A percentile compares a stretch with the other conserved stretches of the same genome.
Conservation (phyloP, 2,113 vertebrate genomes). For the Turnix velox region DNA sequence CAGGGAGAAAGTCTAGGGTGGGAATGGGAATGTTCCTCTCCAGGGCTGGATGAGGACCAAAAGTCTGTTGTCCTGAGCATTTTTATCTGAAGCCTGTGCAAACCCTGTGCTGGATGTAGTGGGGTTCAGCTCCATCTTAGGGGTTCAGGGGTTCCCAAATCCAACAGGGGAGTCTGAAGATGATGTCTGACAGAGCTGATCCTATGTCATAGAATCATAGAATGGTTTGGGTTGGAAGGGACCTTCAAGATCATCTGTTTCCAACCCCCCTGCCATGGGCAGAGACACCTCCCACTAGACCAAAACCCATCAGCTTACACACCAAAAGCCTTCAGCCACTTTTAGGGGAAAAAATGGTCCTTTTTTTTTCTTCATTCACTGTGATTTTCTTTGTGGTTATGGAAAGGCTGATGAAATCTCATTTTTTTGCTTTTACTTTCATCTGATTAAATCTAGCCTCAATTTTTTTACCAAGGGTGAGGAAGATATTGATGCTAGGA, state of each 20-base stretch:
- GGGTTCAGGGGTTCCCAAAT: neutral
- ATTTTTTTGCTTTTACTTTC: too few species aligned
- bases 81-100: neutral
- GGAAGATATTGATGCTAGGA: neutral
- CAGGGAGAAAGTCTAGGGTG: neutral
- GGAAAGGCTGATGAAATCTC: neutral
- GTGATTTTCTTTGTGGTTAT: neutral
- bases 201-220: neutral
- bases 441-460: neutral
- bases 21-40: too few species aligned
- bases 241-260: too few species aligned
- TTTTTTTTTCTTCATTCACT: neutral
- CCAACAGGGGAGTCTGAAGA: neutral
- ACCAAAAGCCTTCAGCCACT: neutral
- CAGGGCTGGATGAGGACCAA: neutral
- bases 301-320: too few species aligned
- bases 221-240: too few species aligned
- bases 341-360: neutral
- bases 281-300: too few species aligned
- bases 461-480: neutral
- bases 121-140: neutral
- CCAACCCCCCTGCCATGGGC: too few species aligned
- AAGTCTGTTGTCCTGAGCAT: neutral
- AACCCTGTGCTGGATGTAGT: neutral
- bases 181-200: neutral